Percentiles rank a stretch among this genome's conserved stretches.
phyloP scores from a whole-genome alignment of 2,797 vertebrate genomes.

The Eulemur rubriventer region DNA sequence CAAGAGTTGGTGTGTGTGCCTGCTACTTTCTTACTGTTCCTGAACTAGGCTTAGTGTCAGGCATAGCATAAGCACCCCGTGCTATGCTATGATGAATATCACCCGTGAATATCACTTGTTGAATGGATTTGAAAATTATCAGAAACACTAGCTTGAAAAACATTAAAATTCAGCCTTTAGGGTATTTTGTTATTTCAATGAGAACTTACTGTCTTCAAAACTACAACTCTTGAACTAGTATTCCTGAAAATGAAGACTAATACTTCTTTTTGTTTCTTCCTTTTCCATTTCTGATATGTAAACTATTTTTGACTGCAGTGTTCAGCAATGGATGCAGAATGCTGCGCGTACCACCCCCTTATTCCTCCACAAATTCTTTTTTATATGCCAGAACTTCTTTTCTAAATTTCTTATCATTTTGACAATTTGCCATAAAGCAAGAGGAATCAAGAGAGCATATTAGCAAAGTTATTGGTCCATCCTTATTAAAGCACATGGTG shows the following conservation, averaged over 20 bases:
- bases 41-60: neutral
- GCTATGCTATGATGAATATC: too few relatives aligned
- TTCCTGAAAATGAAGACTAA: neutral
- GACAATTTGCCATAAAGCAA: neutral
- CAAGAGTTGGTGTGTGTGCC: too few relatives aligned
- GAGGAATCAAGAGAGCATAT: neutral
- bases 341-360: fast-evolving
- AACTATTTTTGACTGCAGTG: neutral
- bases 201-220: neutral
- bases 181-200: neutral
- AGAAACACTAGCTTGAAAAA: neutral
- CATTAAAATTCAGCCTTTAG: neutral
- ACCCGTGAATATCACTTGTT: neutral
- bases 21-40: too few relatives aligned
- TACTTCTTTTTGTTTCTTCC: neutral
- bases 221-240: neutral
- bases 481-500: neutral
- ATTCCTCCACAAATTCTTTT: neutral
- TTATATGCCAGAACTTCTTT: neutral
- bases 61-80: fast-evolving
- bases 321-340: neutral
- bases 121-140: neutral
- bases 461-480: neutral
- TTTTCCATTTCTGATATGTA: neutral
- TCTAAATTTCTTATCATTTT: neutral